A percentile compares a stretch with the other conserved stretches of the same genome.
Evolutionary conservation across 1,140 invertebrate species (phyloP).

Genomic region (Maconellicoccus hirsutus): DNA sequence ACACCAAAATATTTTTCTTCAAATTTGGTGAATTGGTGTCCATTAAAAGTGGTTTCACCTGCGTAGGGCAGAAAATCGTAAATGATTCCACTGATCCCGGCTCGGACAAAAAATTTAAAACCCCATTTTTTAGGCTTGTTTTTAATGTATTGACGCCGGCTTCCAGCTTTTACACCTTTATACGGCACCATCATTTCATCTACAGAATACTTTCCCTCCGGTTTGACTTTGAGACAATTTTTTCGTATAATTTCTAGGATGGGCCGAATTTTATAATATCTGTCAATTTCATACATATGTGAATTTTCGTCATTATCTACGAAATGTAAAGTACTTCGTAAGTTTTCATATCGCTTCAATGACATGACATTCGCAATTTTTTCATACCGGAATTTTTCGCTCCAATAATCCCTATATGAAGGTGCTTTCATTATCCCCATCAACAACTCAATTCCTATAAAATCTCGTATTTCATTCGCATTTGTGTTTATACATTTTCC

Average conservation of each 20-base stretch:
- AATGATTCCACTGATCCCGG: slow-evolving; percentile 33
- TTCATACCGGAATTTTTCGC: slow-evolving; percentile 26
- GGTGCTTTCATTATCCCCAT: slow-evolving; percentile 29
- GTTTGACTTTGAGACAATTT: slow-evolving; percentile 32
- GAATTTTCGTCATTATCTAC: slow-evolving; percentile 31
- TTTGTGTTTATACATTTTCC: slow-evolving; percentile 22
- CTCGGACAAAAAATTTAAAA: slow-evolving; percentile 35
- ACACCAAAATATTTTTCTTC: slow-evolving; percentile 21
- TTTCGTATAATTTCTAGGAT: slow-evolving; percentile 31
- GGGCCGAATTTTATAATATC: slow-evolving; percentile 33
- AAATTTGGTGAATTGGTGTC: background rate
- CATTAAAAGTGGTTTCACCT: slow-evolving; percentile 16
- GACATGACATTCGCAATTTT: slow-evolving; percentile 32
- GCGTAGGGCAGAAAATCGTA: slow-evolving; percentile 36
- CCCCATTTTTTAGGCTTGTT: slow-evolving; percentile 35
- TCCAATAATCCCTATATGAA: slow-evolving; percentile 31
- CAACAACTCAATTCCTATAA: slow-evolving; percentile 29
- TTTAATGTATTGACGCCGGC: slow-evolving; percentile 33
- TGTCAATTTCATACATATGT: slow-evolving; percentile 28
- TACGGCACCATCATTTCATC: slow-evolving; percentile 39
- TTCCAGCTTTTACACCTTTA: slow-evolving; percentile 35
- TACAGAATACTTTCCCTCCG: slow-evolving; percentile 32
- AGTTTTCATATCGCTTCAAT: slow-evolving; percentile 31
- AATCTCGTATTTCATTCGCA: slow-evolving; percentile 29
- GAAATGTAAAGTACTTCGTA: slow-evolving; percentile 32